Evolutionary conservation across 2,113 vertebrate species (phyloP), one percentile per base, ranked within the genome.

Genomic region (Lycaon pictus): DNA sequence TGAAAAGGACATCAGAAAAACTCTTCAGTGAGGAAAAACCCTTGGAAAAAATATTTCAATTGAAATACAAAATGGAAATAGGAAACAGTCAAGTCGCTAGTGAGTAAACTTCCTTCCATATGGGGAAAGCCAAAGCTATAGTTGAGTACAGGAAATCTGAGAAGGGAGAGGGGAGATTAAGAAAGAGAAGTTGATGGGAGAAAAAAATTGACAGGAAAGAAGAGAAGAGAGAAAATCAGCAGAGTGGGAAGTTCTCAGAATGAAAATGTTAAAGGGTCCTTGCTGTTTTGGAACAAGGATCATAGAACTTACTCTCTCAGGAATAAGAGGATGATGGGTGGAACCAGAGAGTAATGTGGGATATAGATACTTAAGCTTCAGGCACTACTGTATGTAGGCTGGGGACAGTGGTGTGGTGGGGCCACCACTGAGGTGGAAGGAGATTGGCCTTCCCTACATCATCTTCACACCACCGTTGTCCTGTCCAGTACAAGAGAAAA

Each of bases 211-310:
- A 56, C 5, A 17, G 53, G 20, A 74, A 72, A 1, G 23, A 16
- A 69, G 22, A 88, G 74, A 55, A 90, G 22, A 83, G 3, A 67
- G 23, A 74, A 94, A 82, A 63, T 95, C 48, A 16, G 37, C 60
- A 81, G n/a, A 82, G 53, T 71, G 62, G 56, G 17, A 27, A 90
- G 35, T 93, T 90, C 22, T 92, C 53, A 63, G 74, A 86, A 90
- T 83, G 60, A 77, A 81, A 94, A 94, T 88, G 58, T 62, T 25
- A 37, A 72, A 65, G 4, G 7, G 27, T 22, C 37, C 27, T 79
- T 82, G 32, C 56, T 87, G 11, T 53, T 95, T 87, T 67, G 3
- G 11, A 87, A 63, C 7, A 87, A 94, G 32, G 62, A 65, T 83
- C 29, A 4, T n/a, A 56, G 25, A 48, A 72, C 32, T 93, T 90